phyloP scores from a whole-genome alignment of 2,113 vertebrate genomes.

The Pterocles gutturalis region DNA sequence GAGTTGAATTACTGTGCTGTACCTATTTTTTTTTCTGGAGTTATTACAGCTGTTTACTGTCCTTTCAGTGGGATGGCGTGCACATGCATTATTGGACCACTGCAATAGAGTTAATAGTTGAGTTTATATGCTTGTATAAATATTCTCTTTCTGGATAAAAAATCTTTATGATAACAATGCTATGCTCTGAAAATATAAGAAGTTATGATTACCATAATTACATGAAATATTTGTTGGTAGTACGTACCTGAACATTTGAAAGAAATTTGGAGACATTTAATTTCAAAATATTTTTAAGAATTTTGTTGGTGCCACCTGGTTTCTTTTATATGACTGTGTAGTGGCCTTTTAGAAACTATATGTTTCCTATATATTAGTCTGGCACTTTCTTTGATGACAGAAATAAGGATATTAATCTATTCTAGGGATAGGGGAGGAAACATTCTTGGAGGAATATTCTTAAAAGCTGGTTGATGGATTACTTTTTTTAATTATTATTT shows the following conservation, averaged over 20 bases:
- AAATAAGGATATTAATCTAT: neutral
- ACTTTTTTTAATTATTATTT: neutral
- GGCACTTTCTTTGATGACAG: neutral
- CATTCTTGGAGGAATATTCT: neutral
- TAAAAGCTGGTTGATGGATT: neutral
- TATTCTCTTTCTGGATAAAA: neutral
- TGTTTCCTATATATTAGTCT: neutral
- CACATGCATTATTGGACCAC: neutral
- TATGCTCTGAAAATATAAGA: neutral
- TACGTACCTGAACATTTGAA: neutral
- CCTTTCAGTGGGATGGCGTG: neutral
- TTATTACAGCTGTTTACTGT: neutral
- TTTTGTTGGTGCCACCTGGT: neutral
- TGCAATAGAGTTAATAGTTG: neutral
- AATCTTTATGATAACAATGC: neutral
- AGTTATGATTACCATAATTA: neutral
- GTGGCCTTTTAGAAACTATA: neutral
- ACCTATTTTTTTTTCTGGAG: neutral
- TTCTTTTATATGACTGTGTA: neutral
- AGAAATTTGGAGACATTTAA: neutral
- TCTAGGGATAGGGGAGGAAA: neutral
- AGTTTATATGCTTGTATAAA: neutral
- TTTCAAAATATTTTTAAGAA: neutral
- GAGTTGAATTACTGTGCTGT: neutral
- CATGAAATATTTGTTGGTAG: neutral